Conservation (phyloP, 2,113 vertebrate species). For the Nibea albiflora region DNA sequence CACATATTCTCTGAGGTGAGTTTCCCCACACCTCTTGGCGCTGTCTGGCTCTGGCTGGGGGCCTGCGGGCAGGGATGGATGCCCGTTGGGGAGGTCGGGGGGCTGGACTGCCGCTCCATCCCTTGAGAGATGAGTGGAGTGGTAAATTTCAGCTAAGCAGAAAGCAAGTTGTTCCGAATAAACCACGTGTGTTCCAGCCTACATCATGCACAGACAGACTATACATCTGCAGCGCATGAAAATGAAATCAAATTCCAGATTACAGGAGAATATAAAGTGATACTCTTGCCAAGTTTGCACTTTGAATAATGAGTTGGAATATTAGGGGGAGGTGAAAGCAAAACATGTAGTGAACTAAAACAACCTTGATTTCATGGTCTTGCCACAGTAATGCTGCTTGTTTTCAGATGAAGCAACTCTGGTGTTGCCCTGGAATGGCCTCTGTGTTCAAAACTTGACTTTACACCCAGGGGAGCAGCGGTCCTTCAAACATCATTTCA, state of each 20-base stretch:
- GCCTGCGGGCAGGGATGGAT: conserved; percentile 21
- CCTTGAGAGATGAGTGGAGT: conserved; percentile 16
- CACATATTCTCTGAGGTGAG: conserved; percentile 54
- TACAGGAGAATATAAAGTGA: conserved; percentile 8
- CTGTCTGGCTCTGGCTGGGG: conserved; percentile 11
- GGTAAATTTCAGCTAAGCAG: conserved; percentile 35
- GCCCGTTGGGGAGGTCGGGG: background rate
- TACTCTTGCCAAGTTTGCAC: conserved; percentile 9
- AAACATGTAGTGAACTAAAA: conserved; percentile 37
- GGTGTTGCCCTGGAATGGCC: conserved; percentile 33
- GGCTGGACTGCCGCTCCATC: background rate
- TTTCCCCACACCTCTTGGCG: conserved; percentile 43
- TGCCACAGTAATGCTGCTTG: conserved; percentile 50
- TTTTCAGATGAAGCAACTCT: conserved; percentile 52
- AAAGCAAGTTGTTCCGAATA: conserved; percentile 35
- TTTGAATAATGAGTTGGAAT: conserved; percentile 20
- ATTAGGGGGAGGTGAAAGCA: conserved; percentile 31
- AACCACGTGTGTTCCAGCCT: conserved; percentile 1
- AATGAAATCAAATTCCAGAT: conserved; percentile 20
- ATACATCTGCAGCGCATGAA: conserved; percentile 28
- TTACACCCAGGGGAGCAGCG: conserved; percentile 23
- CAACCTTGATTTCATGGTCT: conserved; percentile 37
- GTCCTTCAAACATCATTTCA: conserved; percentile 16
- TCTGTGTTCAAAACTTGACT: conserved; percentile 32
- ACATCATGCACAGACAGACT: conserved; percentile 4